phyloP scores from a whole-genome alignment of 2,888 invertebrate species.

The Hydrotaea diabolus region DNA sequence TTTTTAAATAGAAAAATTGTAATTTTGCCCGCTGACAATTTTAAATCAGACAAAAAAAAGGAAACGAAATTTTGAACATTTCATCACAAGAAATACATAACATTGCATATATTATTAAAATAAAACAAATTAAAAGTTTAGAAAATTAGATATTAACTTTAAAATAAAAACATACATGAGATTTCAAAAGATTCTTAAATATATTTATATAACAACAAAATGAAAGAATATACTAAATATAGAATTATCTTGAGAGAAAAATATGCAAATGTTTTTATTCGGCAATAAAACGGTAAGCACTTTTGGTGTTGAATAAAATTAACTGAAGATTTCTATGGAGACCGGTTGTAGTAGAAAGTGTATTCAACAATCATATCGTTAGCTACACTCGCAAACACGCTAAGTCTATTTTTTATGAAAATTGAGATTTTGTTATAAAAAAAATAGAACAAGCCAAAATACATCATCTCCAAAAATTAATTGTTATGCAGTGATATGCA shows the following conservation, averaged over 20 bases:
- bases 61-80: not conserved
- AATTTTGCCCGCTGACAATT: not conserved
- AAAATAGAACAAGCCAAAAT: too few species aligned
- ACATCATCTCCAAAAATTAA: too few species aligned
- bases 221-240: constrained; percentile 47
- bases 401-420: too few species aligned
- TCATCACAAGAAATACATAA: not conserved
- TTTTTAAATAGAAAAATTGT: not conserved
- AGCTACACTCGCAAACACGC: too few species aligned
- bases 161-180: constrained; percentile 10
- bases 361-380: too few species aligned
- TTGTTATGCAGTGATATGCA: too few species aligned
- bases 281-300: too few species aligned
- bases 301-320: too few species aligned
- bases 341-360: too few species aligned
- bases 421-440: too few species aligned
- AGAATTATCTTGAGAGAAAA: constrained; percentile 46
- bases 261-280: constrained; percentile 39
- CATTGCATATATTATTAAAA: not conserved
- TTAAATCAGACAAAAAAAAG: not conserved
- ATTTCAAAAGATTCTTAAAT: constrained; percentile 53
- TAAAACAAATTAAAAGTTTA: not conserved
- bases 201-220: constrained; percentile 52
- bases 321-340: too few species aligned
- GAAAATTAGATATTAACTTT: not conserved